Percentiles rank a stretch among this genome's conserved stretches.
phyloP scores from a whole-genome alignment of 2,888 invertebrate species.

The Pristionchus arcanus region DNA sequence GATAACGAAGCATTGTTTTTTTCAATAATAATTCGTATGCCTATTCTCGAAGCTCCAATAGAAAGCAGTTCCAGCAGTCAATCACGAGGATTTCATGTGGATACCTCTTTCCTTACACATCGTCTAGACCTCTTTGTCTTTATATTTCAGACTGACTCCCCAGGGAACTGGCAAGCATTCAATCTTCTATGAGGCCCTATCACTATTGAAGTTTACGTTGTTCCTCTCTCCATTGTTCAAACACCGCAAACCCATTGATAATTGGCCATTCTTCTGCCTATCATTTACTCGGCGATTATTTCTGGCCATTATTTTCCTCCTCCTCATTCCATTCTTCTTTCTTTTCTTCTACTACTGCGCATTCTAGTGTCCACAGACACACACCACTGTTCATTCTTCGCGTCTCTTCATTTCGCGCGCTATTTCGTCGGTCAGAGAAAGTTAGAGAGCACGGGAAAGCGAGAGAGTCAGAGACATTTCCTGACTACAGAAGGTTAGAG shows the following conservation, averaged over 20 bases:
- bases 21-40: too few relatives aligned
- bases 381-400: neutral
- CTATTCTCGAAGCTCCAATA: too few relatives aligned
- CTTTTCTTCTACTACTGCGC: neutral
- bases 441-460: neutral
- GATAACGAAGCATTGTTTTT: too few relatives aligned
- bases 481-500: neutral
- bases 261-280: neutral
- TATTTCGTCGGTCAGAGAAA: neutral
- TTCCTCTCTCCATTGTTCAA: neutral
- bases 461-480: neutral
- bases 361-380: neutral
- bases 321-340: neutral
- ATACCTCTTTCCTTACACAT: too few relatives aligned
- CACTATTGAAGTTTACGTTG: too few relatives aligned
- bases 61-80: too few relatives aligned
- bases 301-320: neutral
- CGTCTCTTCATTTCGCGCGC: neutral
- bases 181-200: too few relatives aligned
- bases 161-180: too few relatives aligned
- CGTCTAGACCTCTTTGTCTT: too few relatives aligned
- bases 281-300: slow-evolving; percentile 6
- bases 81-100: too few relatives aligned
- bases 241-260: neutral
- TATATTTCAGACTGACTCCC: too few relatives aligned